Base-by-base conservation (phyloP, 1,140 invertebrate genomes). In the Harpegnathos saltator region DNA sequence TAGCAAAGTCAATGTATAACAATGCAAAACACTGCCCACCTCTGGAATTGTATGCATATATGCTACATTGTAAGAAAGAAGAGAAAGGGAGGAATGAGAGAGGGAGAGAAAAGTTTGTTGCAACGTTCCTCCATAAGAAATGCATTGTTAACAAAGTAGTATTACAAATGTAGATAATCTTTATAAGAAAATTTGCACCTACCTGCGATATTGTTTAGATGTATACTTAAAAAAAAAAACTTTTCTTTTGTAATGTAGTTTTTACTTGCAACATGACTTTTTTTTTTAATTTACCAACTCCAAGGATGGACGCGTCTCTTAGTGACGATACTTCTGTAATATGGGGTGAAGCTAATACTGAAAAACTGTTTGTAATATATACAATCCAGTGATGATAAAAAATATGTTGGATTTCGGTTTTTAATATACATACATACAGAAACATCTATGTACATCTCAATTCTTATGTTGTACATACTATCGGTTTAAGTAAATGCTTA, bases 91-190 rank as follows among this genome's bases (percentile, higher is more conserved):
- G 44, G 50, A 33, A 52, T 12, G 29, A 33, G 7, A 44, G 33
- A 7, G 2, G 33, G 33, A 3, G 33, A 7, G 33, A 44, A 44
- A 71, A 52, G 4, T 75, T 7, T 61, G 85, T 88, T 89, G 90
- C 88, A 89, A 90, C 90, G 85, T 89, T 90, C 88, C 86, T 89
- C 93, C 93, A 94, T 94, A 94, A 94, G 92, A 94, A 94, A 93
- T 94, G 93, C 92, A 93, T 94, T 92, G 91, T 90, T 89, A 81
- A 89, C 56, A 38, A 80, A 65, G 50, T 48, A 22, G 71, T 80
- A 68, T 72, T 24, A 73, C 85, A 86, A 82, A 68, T 86, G 81
- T 74, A n/a, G n/a, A n/a, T n/a, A 84, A 86, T 74, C 89, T 85
- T 91, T 86, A 85, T 88, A 91, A 89, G 84, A 85, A 88, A 89